Conservation (phyloP, 2,113 vertebrate genomes). For the Amazona guildingii region DNA sequence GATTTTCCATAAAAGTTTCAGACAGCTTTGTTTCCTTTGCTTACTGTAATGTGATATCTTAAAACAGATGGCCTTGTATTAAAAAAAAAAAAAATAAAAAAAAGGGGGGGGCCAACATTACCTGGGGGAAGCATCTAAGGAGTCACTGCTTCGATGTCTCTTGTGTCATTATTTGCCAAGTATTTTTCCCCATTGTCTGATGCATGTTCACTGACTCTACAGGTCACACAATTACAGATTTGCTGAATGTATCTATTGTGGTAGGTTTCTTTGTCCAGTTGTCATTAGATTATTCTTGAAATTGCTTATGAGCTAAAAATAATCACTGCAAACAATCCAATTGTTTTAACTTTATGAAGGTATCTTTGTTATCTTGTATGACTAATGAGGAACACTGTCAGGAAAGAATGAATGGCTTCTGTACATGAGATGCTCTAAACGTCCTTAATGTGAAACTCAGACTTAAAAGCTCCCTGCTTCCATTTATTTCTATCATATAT, state of each 20-base stretch:
- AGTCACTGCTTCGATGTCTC: background rate
- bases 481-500: background rate
- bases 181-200: background rate
- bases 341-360: background rate
- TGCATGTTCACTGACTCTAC: background rate
- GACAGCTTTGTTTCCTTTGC: background rate
- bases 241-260: background rate
- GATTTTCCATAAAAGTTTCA: background rate
- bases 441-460: background rate
- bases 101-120: background rate
- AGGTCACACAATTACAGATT: background rate
- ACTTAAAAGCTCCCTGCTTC: background rate
- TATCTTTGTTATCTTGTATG: background rate
- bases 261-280: background rate
- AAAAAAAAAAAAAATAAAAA: background rate
- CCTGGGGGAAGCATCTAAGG: background rate
- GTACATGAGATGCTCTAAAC: background rate
- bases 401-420: background rate
- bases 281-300: background rate
- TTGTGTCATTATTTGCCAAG: background rate
- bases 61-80: background rate
- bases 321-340: background rate
- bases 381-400: background rate
- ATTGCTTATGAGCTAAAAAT: background rate
- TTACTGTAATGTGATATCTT: background rate